These are phyloP conservation scores for Trachelus tabidus DNA, from an alignment of 2,888 invertebrate genomes.

Conservation along the genomic window DNA sequence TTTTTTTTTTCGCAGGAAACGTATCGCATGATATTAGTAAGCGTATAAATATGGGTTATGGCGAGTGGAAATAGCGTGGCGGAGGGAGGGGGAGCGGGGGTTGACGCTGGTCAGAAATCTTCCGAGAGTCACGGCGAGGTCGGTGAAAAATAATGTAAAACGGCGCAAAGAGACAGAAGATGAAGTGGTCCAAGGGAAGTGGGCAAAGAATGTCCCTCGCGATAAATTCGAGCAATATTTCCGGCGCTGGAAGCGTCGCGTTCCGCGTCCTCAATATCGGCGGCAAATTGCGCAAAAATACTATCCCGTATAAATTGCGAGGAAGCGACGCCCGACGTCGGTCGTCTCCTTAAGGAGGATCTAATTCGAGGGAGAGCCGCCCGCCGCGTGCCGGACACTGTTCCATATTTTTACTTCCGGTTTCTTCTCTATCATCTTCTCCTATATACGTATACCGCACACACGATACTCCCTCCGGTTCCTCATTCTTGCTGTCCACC, in stretches of 20 bases:
- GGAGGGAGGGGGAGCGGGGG: no score
- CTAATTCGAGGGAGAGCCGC: constrained; percentile 48
- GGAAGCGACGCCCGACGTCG: constrained; percentile 39
- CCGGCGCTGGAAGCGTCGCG: constrained; percentile 42
- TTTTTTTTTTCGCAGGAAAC: no score
- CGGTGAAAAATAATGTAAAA: no score
- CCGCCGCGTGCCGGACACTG: neutral
- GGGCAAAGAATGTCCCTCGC: constrained; percentile 10
- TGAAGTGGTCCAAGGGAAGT: neutral
- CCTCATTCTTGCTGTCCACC: neutral
- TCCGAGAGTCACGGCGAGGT: no score
- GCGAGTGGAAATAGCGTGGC: no score
- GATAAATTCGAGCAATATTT: constrained; percentile 55
- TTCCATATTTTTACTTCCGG: neutral
- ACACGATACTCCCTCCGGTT: neutral
- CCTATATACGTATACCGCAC: constrained; percentile 18
- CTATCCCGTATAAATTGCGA: constrained; percentile 43
- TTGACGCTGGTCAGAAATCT: no score
- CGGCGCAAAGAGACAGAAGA: no score
- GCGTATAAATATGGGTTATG: no score
- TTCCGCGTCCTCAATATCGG: constrained; percentile 47
- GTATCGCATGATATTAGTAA: no score
- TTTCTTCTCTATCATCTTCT: constrained; percentile 23
- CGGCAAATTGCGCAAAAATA: constrained; percentile 57
- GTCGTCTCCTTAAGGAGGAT: constrained; percentile 36